A percentile compares a stretch with the other conserved stretches of the same genome.
Conservation (phyloP, 2,797 vertebrate genomes). For the Heliangelus exortis region DNA sequence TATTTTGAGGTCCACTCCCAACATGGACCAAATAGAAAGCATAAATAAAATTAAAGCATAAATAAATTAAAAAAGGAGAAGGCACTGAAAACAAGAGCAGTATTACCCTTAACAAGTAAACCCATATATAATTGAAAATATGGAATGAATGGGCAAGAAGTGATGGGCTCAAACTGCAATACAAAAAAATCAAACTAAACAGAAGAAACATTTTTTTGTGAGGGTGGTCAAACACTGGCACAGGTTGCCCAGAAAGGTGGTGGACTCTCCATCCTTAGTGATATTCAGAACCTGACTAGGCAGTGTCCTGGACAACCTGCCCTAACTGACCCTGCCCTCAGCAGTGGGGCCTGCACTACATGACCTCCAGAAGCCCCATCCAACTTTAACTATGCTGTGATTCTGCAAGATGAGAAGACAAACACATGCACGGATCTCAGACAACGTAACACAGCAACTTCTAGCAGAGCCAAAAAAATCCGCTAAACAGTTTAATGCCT, state of each 20-base stretch:
- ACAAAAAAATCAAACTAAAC: background rate
- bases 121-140: background rate
- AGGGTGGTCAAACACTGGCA: background rate
- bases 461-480: constrained; percentile 33
- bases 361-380: background rate
- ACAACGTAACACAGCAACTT: constrained; percentile 33
- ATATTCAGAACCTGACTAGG: background rate
- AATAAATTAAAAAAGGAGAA: too few species aligned
- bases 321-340: background rate
- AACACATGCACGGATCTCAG: constrained; percentile 7
- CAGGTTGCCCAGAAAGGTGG: background rate
- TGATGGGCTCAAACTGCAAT: background rate
- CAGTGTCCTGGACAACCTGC: background rate
- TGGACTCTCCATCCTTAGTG: background rate
- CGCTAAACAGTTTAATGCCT: constrained; percentile 52
- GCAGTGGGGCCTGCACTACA: background rate
- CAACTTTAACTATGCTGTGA: background rate
- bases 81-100: constrained; percentile 3
- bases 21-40: too few species aligned
- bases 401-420: background rate
- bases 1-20: background rate
- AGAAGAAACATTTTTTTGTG: background rate
- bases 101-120: background rate
- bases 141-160: background rate
- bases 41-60: too few species aligned